These are phyloP conservation scores for Melipona bicolor DNA, from an alignment of 2,888 invertebrate species.

Conservation along the genomic window DNA sequence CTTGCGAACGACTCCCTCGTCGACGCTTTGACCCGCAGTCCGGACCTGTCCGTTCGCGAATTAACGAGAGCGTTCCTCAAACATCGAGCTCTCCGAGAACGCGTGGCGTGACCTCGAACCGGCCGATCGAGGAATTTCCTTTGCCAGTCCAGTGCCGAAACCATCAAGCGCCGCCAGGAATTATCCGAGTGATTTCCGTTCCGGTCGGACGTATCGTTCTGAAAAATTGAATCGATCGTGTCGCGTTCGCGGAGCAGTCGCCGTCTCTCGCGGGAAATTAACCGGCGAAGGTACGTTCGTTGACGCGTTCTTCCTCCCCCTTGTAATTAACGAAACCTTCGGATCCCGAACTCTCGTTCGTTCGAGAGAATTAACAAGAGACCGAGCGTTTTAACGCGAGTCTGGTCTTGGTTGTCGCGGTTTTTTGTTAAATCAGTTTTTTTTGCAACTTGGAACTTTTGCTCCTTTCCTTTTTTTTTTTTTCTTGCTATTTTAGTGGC, in stretches of 20 bases:
- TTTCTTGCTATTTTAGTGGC: neutral
- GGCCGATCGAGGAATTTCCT: neutral
- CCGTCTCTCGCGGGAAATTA: slow-evolving; percentile 50
- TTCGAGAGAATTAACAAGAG: slow-evolving; percentile 38
- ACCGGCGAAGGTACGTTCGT: slow-evolving; percentile 9
- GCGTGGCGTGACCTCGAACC: neutral
- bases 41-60: slow-evolving; percentile 6
- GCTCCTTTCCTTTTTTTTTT: neutral
- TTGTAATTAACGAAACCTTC: slow-evolving; percentile 27
- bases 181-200: neutral
- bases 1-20: slow-evolving; percentile 8
- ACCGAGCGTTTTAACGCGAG: neutral
- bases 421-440: slow-evolving; percentile 38
- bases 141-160: neutral
- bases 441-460: slow-evolving; percentile 23
- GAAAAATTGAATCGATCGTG: slow-evolving; percentile 36
- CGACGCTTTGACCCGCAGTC: slow-evolving; percentile 10
- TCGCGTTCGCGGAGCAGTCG: neutral
- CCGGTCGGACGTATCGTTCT: neutral
- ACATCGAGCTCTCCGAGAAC: neutral
- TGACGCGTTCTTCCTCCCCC: neutral
- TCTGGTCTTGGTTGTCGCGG: neutral
- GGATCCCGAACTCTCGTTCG: neutral
- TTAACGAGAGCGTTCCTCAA: slow-evolving; percentile 22
- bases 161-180: neutral